Evolutionary conservation across 1,140 invertebrate genomes (phyloP).

Genomic region (Zophobas atratus): DNA sequence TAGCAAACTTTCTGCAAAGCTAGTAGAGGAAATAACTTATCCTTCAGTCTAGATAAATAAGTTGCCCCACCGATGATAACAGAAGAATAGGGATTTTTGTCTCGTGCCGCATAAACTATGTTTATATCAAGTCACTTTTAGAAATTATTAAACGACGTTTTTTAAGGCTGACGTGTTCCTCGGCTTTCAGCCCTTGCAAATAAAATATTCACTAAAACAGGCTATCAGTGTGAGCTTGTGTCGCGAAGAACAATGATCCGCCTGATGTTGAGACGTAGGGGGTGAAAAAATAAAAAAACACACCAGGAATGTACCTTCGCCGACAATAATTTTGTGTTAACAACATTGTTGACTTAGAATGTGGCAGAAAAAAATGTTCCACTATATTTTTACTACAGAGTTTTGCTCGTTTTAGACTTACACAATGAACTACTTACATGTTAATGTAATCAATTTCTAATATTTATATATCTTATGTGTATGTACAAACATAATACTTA

Average conservation of each 20-base stretch:
- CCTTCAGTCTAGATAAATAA: background rate
- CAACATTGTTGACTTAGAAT: too few relatives aligned
- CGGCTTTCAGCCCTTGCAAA: constrained; percentile 5
- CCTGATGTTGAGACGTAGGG: too few relatives aligned
- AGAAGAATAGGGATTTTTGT: background rate
- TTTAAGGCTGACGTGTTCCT: background rate
- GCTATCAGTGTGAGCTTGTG: background rate
- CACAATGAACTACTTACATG: too few relatives aligned
- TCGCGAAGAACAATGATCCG: background rate
- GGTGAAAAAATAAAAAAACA: too few relatives aligned
- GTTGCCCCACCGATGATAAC: background rate
- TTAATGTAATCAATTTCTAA: too few relatives aligned
- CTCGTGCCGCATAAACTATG: constrained; percentile 18
- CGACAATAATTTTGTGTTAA: too few relatives aligned
- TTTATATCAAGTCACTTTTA: constrained; percentile 9
- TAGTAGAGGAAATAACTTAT: background rate
- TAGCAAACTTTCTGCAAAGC: background rate
- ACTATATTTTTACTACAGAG: too few relatives aligned
- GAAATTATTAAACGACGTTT: constrained; percentile 33
- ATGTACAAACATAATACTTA: too few relatives aligned
- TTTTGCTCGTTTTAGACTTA: too few relatives aligned
- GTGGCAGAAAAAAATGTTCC: too few relatives aligned
- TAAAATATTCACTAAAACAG: constrained; percentile 15
- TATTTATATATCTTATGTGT: too few relatives aligned
- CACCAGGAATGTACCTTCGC: too few relatives aligned